A percentile compares a stretch with the other conserved stretches of the same genome.
Conservation (phyloP, 2,888 invertebrate genomes). For the Carterocephalus palaemon region DNA sequence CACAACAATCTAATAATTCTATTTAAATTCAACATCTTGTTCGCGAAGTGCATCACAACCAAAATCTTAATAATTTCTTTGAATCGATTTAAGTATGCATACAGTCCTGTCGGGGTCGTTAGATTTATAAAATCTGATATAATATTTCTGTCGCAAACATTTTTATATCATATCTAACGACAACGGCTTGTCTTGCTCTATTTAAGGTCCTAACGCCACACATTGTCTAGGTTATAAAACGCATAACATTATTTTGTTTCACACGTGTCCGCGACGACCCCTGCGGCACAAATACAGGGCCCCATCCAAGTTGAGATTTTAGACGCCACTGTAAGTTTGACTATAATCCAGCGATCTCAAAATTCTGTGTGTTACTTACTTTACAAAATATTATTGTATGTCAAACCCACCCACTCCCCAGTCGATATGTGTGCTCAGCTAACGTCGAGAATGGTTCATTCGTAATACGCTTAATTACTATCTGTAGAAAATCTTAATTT, state of each 20-base stretch:
- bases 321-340: slow-evolving; percentile 79
- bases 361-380: slow-evolving; percentile 70
- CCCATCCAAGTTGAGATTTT: slow-evolving; percentile 75
- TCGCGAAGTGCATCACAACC: too few species aligned
- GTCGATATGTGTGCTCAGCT: slow-evolving; percentile 63
- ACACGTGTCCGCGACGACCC: slow-evolving; percentile 67
- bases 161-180: too few species aligned
- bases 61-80: not conserved
- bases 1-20: too few species aligned
- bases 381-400: slow-evolving; percentile 43
- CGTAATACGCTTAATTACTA: slow-evolving; percentile 44
- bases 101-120: slow-evolving; percentile 5
- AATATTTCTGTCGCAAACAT: too few species aligned
- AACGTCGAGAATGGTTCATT: slow-evolving; percentile 60
- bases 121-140: slow-evolving; percentile 5
- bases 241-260: slow-evolving; percentile 69
- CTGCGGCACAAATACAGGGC: slow-evolving; percentile 66
- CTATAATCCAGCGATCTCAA: slow-evolving; percentile 57
- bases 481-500: slow-evolving; percentile 35
- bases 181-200: not conserved
- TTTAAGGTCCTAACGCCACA: slow-evolving; percentile 6
- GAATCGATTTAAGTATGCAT: not conserved
- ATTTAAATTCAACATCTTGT: too few species aligned
- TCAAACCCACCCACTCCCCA: slow-evolving; percentile 35
- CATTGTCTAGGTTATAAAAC: slow-evolving; percentile 49